Evolutionary conservation across 2,113 vertebrate genomes (phyloP).

Genomic region (Natator depressus): DNA sequence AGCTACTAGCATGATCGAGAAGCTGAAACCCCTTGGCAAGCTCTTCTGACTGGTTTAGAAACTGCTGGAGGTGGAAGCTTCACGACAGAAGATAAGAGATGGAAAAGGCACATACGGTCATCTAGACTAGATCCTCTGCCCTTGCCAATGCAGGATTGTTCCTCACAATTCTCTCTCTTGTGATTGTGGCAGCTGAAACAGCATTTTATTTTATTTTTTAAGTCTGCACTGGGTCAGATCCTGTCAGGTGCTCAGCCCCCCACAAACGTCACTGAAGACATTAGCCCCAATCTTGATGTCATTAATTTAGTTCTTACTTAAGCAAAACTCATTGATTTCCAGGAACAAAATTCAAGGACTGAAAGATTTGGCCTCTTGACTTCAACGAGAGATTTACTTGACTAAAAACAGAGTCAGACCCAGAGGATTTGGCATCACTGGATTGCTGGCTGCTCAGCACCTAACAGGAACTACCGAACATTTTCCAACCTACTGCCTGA

Average conservation of each 20-base stretch:
- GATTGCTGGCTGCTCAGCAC: accelerated
- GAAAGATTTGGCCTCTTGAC: not conserved
- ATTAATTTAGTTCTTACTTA: not conserved
- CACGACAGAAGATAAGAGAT: not conserved
- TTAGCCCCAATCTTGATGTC: not conserved
- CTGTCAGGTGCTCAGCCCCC: not conserved
- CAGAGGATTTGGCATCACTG: not conserved
- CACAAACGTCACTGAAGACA: not conserved
- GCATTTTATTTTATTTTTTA: not conserved
- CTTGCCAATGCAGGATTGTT: accelerated
- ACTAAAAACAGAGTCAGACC: not conserved
- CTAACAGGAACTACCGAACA: accelerated
- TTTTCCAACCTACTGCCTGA: not conserved
- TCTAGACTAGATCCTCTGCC: not conserved
- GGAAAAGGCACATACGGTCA: not conserved
- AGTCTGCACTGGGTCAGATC: not conserved
- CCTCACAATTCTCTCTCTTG: not conserved
- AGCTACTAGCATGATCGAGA: conserved; percentile 79
- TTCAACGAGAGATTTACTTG: not conserved
- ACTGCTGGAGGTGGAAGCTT: conserved; percentile 2
- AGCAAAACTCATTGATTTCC: not conserved
- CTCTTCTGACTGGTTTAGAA: conserved; percentile 54
- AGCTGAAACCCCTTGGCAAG: conserved; percentile 76
- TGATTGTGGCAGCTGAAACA: not conserved
- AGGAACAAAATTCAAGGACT: not conserved